Base-by-base conservation (phyloP, 2,888 invertebrate genomes). In the Melanophora roralis region DNA sequence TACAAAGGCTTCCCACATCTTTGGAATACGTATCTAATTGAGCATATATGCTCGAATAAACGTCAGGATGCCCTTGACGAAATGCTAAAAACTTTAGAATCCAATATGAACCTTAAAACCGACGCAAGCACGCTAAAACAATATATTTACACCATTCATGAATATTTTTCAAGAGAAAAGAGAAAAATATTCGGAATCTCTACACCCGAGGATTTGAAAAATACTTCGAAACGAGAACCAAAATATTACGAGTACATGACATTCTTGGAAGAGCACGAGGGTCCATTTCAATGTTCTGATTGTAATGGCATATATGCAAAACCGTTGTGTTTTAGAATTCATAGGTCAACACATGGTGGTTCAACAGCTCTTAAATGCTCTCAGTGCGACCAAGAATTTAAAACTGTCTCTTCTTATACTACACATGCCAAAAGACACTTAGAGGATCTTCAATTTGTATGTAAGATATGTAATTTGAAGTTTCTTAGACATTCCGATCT, bases 21-120 rank as follows among this genome's bases (percentile, higher is more conserved):
- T 40, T 82, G 82, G 82, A 76, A 82, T 57, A 69, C 75, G 1
- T 47, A 78, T 62, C 62, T 75, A 2, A 76, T 81, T 32, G 82
- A 82, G 62, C 60, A 76, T 40, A 72, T 72, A 12, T 69, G 78
- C 19, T 69, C 59, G 9, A 67, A 62, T 38, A 78, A 75, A 64
- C 74, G 78, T 19, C 32, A 21, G 3, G 82, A 82, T 45, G 81
- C 82, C n/a, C 38, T 64, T 1, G 32, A 5, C 1, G 55, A 78
- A 47, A 82, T 82, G 82, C 21, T 68, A 16, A 59, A 65, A 12
- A 23, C 27, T 21, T 49, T 82, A 5, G 51, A 73, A 34, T 34
- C 32, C 3, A 51, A 73, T 34, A 49, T 82, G 57, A 72, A 72
- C 47, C 21, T 78, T 1, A 75, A 75, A 19, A 45, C 73, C n/a